Evolutionary conservation across 1,140 invertebrate genomes (phyloP).

Genomic region (Oncopeltus fasciatus): DNA sequence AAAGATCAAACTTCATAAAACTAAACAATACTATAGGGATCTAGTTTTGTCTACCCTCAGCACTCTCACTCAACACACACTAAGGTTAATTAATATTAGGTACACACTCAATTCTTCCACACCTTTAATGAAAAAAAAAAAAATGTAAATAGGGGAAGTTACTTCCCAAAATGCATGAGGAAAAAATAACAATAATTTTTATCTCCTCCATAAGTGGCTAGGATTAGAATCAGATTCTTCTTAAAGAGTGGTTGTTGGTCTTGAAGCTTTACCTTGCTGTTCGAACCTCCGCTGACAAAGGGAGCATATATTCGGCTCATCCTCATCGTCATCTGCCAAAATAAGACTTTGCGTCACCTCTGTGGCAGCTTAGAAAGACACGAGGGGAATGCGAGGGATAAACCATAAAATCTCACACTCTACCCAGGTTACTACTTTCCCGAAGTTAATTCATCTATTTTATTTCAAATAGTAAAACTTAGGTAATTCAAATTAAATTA

Average conservation of each 20-base stretch:
- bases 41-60: too few relatives aligned
- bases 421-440: too few relatives aligned
- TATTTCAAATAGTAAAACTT: background rate
- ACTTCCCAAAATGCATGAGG: background rate
- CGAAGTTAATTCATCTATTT: background rate
- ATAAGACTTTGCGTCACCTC: conserved; percentile 34
- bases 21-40: too few relatives aligned
- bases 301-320: conserved; percentile 40
- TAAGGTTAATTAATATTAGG: too few relatives aligned
- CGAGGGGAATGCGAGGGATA: background rate
- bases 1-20: too few relatives aligned
- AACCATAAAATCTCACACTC: background rate
- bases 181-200: background rate
- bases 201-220: conserved; percentile 15
- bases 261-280: conserved; percentile 45
- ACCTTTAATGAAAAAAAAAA: background rate
- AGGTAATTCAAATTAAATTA: background rate
- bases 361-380: background rate
- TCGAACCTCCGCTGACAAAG: conserved; percentile 61
- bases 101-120: background rate
- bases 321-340: conserved; percentile 48
- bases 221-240: background rate
- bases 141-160: too few relatives aligned
- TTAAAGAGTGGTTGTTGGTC: conserved; percentile 1
- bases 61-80: too few relatives aligned